Base-by-base conservation (phyloP, 37 sponge, comb jelly and placozoan genomes). In the Geodia barretti region DNA sequence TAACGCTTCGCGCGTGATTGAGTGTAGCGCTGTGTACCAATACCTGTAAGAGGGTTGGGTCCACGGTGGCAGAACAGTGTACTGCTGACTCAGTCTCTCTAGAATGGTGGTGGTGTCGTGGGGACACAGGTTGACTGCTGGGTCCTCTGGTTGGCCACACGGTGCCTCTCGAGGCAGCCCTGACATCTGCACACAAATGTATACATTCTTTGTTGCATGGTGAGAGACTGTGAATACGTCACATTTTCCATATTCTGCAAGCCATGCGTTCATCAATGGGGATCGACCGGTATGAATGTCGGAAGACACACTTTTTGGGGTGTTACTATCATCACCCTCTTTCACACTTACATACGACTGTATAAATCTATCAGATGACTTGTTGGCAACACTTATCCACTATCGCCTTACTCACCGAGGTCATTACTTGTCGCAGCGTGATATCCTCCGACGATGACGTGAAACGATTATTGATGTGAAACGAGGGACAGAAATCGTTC, bases 111-210 rank as follows among this genome's bases (percentile, higher is more conserved):
- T 67, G 24, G 42, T 76, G 26, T 41, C 65, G 14, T 20, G 30
- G 20, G 58, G 54, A 34, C 75, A 70, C 29, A 73, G 4, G 39
- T 73, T 84, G 17, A 21, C 26, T 23, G 24, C 3, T 17, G 54
- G 54, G 11, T 47, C 54, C 14, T 47, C 11, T 7, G 54, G 54
- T 14, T 17, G 54, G 54, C 54, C 54, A 76, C 85, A 84, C 0
- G 85, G 85, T 28, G 85, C 70, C 30, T 84, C 77, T 25, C 85
- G 34, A 41, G 85, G 85, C 1, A 84, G 69, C 28, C 85, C 85
- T 37, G 85, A 75, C 77, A 84, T 73, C 47, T 84, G 77, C 5
- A 9, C 9, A 17, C 7, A 14, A 47, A 14, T 7, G 14, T 47
- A 47, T 47, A 47, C 7, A 14, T 47, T 47, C 7, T 47, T n/a